Evolutionary conservation across 2,888 invertebrate genomes (phyloP).

Genomic region (Ctenicera cuprea): DNA sequence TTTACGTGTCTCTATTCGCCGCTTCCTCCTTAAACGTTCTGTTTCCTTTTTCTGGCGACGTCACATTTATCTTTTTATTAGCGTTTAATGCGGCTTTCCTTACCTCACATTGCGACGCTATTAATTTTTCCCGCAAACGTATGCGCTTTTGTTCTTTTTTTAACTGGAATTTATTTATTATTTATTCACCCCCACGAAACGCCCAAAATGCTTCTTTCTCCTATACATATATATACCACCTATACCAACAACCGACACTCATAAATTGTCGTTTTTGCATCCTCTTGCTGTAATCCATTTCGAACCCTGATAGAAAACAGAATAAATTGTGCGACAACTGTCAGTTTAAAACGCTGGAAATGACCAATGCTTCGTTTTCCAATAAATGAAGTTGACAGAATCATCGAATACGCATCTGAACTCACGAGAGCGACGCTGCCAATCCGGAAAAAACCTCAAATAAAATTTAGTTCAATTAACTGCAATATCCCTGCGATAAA

Average conservation of each 20-base stretch:
- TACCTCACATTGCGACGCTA: slow-evolving; percentile 29
- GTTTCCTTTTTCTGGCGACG: slow-evolving; percentile 51
- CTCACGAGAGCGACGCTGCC: slow-evolving; percentile 39
- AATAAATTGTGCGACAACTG: slow-evolving; percentile 51
- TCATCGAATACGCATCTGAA: slow-evolving; percentile 46
- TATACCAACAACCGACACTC: slow-evolving; percentile 8
- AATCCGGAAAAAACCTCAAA: slow-evolving; percentile 44
- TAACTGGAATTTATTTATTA: slow-evolving; percentile 10
- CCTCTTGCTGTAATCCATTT: slow-evolving; percentile 40
- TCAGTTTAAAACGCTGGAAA: slow-evolving; percentile 52
- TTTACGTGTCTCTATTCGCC: slow-evolving; percentile 63
- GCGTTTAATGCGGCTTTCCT: slow-evolving; percentile 54
- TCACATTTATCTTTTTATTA: slow-evolving; percentile 61
- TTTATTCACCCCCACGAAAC: slow-evolving; percentile 16
- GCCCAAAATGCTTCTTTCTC: background rate
- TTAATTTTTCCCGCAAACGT: slow-evolving; percentile 33
- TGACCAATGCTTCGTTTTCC: slow-evolving; percentile 52
- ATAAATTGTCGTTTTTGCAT: slow-evolving; percentile 41
- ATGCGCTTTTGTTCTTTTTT: slow-evolving; percentile 25
- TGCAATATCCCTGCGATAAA: slow-evolving; percentile 28
- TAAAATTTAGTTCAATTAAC: slow-evolving; percentile 48
- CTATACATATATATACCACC: slow-evolving; percentile 12
- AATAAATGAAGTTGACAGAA: slow-evolving; percentile 52
- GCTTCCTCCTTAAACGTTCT: slow-evolving; percentile 59
- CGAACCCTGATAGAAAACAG: slow-evolving; percentile 42